phyloP scores from a whole-genome alignment of 2,113 vertebrate species.

The Boulengeromyrus knoepffleri region DNA sequence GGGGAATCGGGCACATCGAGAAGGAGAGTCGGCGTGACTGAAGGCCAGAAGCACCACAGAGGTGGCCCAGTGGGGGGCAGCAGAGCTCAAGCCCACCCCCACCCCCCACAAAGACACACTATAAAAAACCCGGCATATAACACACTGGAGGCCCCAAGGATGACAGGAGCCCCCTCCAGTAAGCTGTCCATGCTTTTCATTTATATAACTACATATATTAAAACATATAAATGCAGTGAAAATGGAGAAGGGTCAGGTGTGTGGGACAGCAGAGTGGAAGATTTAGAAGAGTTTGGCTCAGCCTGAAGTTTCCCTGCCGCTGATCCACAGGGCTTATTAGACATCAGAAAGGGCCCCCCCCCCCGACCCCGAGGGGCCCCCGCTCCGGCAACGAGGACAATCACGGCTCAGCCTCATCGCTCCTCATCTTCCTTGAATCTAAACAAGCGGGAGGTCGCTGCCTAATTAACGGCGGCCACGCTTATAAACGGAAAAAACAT shows the following conservation, averaged over 20 bases:
- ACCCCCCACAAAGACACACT: not conserved
- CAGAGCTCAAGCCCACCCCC: not conserved
- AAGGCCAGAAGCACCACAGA: not conserved
- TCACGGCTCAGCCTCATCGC: not conserved
- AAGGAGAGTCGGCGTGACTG: not conserved
- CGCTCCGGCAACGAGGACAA: not conserved
- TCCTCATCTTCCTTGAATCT: not conserved
- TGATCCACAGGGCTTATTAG: not conserved
- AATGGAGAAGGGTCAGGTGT: not conserved
- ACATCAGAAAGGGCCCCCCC: not conserved
- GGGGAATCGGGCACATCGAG: not conserved
- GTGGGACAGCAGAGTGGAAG: not conserved
- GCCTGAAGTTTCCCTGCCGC: not conserved
- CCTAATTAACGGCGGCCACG: not conserved
- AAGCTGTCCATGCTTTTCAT: not conserved
- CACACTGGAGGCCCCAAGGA: not conserved
- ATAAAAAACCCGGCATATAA: not conserved
- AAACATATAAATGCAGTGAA: not conserved
- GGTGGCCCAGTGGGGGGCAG: not conserved
- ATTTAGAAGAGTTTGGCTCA: not conserved
- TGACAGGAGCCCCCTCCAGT: not conserved
- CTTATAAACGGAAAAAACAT: not conserved
- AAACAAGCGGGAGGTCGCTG: not conserved
- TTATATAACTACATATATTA: not conserved
- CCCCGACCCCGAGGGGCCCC: not conserved